These are phyloP conservation scores for Oryzias javanicus DNA, from an alignment of 2,113 vertebrate genomes.

Conservation along the genomic window DNA sequence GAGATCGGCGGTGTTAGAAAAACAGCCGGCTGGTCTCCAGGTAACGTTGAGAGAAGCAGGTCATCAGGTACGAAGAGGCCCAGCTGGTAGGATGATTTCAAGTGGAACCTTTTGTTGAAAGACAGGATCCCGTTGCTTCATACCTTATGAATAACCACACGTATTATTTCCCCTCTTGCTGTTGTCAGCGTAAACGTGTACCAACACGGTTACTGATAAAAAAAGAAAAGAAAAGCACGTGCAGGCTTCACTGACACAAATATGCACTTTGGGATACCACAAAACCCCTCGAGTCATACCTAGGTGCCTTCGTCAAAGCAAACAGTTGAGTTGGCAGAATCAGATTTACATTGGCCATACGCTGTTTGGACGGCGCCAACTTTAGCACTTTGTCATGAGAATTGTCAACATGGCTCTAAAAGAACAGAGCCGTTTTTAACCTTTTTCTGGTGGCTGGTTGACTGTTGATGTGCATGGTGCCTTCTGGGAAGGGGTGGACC, in stretches of 20 bases:
- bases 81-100: conserved; percentile 26
- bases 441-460: not conserved
- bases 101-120: conserved; percentile 22
- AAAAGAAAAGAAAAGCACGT: not conserved
- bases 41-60: conserved; percentile 36
- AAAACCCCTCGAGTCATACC: conserved; percentile 19
- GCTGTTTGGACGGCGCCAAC: conserved; percentile 44
- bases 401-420: conserved; percentile 67
- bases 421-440: conserved; percentile 54
- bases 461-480: not conserved
- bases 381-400: conserved; percentile 73
- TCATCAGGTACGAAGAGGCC: conserved; percentile 16
- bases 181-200: conserved; percentile 16
- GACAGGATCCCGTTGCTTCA: conserved; percentile 7
- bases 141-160: conserved; percentile 2
- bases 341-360: conserved; percentile 53
- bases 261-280: conserved; percentile 11
- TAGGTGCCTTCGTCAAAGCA: conserved; percentile 27
- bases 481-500: not conserved
- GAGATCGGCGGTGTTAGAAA: conserved; percentile 49
- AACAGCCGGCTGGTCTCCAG: conserved; percentile 57
- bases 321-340: conserved; percentile 35
- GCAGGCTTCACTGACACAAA: conserved; percentile 17
- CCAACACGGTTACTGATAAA: conserved; percentile 1
- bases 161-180: conserved; percentile 2